phyloP scores from a whole-genome alignment of 2,888 invertebrate genomes.

The Ochropleura leucogaster region DNA sequence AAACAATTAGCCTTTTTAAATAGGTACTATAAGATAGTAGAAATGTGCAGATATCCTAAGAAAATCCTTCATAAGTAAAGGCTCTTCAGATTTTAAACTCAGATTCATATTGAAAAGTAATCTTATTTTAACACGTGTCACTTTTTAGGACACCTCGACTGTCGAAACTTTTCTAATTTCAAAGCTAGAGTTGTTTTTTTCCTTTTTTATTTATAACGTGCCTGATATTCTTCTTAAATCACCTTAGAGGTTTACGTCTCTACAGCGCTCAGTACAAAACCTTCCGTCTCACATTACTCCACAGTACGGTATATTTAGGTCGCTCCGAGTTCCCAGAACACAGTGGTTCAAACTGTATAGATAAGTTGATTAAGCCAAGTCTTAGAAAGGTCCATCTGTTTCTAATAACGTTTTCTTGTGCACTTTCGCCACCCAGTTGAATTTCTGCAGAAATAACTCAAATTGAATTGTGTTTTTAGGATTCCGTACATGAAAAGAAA shows the following conservation, averaged over 20 bases:
- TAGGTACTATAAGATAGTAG: neutral
- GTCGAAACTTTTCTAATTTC: neutral
- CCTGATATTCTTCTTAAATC: neutral
- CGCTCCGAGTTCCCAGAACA: constrained; percentile 11
- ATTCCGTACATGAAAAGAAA: no score
- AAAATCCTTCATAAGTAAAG: neutral
- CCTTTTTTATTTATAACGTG: neutral
- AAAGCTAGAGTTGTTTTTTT: neutral
- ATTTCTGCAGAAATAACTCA: neutral
- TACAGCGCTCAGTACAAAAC: neutral
- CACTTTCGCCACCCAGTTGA: neutral
- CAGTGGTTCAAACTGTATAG: constrained; percentile 25
- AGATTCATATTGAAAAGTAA: neutral
- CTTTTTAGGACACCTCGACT: neutral
- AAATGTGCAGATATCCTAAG: neutral
- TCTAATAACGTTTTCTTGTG: constrained; percentile 17
- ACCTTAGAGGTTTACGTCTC: neutral
- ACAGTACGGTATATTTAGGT: constrained; percentile 20
- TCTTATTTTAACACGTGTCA: neutral
- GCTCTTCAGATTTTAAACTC: neutral
- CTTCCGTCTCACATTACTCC: neutral
- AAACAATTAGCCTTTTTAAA: no score
- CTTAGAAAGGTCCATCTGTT: constrained; percentile 13
- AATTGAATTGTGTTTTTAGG: neutral
- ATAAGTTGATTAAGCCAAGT: constrained; percentile 29